Conservation (phyloP, 2,888 invertebrate species). For the Trachelus troglodyta region DNA sequence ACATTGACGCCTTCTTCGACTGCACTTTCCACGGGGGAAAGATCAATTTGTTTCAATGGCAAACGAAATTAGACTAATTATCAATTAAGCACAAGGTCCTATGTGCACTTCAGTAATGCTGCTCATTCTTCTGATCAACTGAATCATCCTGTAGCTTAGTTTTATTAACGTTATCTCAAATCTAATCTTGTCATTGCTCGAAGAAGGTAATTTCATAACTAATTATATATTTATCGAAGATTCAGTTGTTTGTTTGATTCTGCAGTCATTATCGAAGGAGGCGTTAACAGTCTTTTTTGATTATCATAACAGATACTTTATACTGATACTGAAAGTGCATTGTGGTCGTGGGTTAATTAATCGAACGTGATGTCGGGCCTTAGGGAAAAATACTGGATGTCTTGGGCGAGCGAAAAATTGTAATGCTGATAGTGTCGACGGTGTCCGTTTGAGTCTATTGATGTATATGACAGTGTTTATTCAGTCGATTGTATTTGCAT, state of each 20-base stretch:
- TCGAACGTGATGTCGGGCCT: not conserved
- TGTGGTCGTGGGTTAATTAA: conserved; percentile 13
- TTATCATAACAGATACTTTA: not conserved
- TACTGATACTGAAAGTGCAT: conserved; percentile 60
- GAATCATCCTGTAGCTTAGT: not conserved
- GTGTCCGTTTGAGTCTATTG: not conserved
- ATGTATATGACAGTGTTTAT: not conserved
- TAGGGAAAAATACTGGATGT: conserved; percentile 3
- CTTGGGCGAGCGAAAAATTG: not conserved
- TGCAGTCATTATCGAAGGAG: not conserved
- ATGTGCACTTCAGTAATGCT: not conserved
- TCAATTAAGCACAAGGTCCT: not conserved
- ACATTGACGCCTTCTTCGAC: not conserved
- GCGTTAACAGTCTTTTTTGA: not conserved
- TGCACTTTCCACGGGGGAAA: not conserved
- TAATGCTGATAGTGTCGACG: not conserved
- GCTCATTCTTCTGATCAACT: not conserved
- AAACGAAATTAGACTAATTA: not conserved
- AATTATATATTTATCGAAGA: not conserved
- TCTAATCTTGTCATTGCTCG: not conserved
- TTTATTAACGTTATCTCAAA: not conserved
- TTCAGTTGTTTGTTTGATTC: not conserved
- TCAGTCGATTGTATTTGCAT: not conserved
- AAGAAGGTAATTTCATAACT: not conserved
- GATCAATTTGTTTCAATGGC: not conserved